phyloP scores from a whole-genome alignment of 2,888 invertebrate genomes.

The Trichogramma dendrolimi region DNA sequence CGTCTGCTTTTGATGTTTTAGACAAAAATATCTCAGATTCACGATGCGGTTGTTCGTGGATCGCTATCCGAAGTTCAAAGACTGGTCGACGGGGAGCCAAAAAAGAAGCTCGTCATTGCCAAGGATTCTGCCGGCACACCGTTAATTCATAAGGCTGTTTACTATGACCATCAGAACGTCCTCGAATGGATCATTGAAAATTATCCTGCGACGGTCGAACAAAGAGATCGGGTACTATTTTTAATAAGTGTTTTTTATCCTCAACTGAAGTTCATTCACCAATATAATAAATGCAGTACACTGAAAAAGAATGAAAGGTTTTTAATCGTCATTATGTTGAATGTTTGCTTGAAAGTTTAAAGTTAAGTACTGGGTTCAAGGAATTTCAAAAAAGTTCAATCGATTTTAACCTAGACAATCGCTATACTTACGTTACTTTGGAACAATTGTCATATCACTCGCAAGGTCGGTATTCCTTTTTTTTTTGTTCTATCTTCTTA shows the following conservation, averaged over 20 bases:
- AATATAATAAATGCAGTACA: no score
- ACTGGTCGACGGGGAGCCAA: conserved; percentile 48
- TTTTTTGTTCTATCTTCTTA: no score
- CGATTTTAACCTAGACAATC: no score
- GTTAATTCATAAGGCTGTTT: conserved; percentile 76
- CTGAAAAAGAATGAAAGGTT: no score
- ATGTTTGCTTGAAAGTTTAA: no score
- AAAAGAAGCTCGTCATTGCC: conserved; percentile 59
- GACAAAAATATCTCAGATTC: conserved; percentile 71
- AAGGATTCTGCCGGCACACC: conserved; percentile 69
- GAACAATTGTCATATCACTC: no score
- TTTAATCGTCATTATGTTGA: no score
- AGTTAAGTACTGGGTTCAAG: no score
- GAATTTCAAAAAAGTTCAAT: no score
- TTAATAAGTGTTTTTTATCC: neutral
- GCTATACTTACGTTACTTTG: no score
- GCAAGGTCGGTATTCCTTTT: no score
- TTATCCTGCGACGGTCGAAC: conserved; percentile 63
- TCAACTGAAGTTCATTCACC: neutral
- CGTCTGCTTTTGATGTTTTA: conserved; percentile 39
- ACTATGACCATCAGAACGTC: conserved; percentile 69
- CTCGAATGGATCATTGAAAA: conserved; percentile 67
- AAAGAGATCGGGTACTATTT: conserved; percentile 64
- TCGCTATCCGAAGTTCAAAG: conserved; percentile 66
- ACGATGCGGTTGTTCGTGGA: conserved; percentile 71